A percentile compares a stretch with the other conserved stretches of the same genome.
Evolutionary conservation across 2,888 invertebrate species (phyloP).

Genomic region (Litoditis marina): DNA sequence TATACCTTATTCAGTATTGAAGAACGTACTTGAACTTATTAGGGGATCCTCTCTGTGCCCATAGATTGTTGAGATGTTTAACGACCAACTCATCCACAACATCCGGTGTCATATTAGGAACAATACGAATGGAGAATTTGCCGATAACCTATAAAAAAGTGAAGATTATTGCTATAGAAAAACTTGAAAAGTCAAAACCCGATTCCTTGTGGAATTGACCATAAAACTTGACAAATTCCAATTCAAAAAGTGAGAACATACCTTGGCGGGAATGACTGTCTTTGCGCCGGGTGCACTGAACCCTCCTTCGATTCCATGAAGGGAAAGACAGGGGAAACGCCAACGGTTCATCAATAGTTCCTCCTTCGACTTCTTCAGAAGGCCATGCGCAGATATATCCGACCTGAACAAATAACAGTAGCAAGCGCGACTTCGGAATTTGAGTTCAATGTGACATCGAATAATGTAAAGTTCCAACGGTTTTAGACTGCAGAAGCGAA

Average conservation of each 20-base stretch:
- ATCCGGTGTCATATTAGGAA: conserved; percentile 85
- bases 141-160: conserved; percentile 77
- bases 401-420: conserved; percentile 74
- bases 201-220: neutral
- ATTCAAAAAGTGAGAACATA: too few species aligned
- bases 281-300: conserved; percentile 88
- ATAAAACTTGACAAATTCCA: too few species aligned
- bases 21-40: conserved; percentile 75
- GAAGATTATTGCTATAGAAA: neutral
- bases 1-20: neutral
- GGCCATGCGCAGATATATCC: conserved; percentile 70
- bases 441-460: too few species aligned
- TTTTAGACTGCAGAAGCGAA: conserved; percentile 61
- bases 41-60: conserved; percentile 73
- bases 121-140: conserved; percentile 92
- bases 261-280: conserved; percentile 67
- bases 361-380: conserved; percentile 74
- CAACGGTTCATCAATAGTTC: conserved; percentile 88
- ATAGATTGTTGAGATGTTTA: conserved; percentile 75
- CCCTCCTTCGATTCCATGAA: conserved; percentile 93
- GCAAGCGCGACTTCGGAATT: too few species aligned
- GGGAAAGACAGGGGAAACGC: conserved; percentile 86
- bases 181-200: too few species aligned
- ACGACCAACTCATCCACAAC: conserved; percentile 75
- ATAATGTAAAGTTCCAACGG: too few species aligned